Percentiles rank a stretch among this genome's conserved stretches.
These are phyloP conservation scores for Sycon ciliatum DNA, from an alignment of 37 sponge, comb jelly and placozoan species.

Conservation along the genomic window DNA sequence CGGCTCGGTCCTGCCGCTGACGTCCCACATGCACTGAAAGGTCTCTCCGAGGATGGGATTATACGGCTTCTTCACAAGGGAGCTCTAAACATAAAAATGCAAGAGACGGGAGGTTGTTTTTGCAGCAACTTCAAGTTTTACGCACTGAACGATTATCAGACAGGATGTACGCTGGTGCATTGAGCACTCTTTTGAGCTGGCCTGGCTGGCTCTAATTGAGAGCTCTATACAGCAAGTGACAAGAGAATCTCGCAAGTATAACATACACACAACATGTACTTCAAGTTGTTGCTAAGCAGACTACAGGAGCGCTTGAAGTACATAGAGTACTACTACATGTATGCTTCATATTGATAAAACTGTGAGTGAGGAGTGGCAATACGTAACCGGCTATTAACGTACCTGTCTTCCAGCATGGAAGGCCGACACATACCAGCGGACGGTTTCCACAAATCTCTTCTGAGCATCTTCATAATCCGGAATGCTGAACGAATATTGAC, in stretches of 20 bases:
- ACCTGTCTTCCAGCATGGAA: slow-evolving; percentile 91
- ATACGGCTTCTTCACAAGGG: slow-evolving; percentile 94
- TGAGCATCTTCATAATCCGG: slow-evolving; percentile 50
- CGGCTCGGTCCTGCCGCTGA: slow-evolving; percentile 36
- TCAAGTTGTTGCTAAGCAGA: neutral
- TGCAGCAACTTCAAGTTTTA: too few relatives aligned
- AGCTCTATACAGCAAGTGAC: neutral
- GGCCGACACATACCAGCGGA: slow-evolving; percentile 77
- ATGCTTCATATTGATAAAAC: too few relatives aligned
- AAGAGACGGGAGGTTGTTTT: too few relatives aligned
- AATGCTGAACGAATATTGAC: too few relatives aligned
- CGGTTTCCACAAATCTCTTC: slow-evolving; percentile 63
- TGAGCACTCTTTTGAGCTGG: too few relatives aligned
- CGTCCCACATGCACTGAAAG: slow-evolving; percentile 88
- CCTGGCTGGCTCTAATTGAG: too few relatives aligned
- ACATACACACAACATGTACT: neutral
- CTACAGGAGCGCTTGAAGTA: neutral
- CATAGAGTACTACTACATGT: neutral
- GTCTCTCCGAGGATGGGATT: slow-evolving; percentile 95
- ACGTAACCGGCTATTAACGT: neutral
- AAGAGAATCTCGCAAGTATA: neutral
- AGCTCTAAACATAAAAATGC: slow-evolving; percentile 33
- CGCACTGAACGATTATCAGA: too few relatives aligned
- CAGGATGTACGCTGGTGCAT: too few relatives aligned
- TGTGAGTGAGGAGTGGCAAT: neutral